phyloP scores from a whole-genome alignment of 23 tunicate species.

The Halocynthia aurantium region DNA sequence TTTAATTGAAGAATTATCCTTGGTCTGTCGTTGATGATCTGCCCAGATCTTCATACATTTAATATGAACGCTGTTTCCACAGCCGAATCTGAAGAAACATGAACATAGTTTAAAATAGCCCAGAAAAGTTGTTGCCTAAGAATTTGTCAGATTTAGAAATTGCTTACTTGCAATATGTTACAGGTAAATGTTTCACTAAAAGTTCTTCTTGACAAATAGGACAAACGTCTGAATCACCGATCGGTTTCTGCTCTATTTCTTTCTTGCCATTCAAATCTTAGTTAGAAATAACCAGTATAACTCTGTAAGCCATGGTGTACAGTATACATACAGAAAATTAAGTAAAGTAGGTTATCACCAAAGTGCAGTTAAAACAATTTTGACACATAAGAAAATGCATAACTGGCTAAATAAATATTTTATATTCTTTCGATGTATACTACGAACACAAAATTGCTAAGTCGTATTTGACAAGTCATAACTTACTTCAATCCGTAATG shows the following conservation, averaged over 20 bases:
- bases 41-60: slow-evolving; percentile 97
- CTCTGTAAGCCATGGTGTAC: too few species aligned
- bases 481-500: too few species aligned
- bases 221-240: slow-evolving; percentile 65
- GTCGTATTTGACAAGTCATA: too few species aligned
- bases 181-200: slow-evolving; percentile 46
- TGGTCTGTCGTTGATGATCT: slow-evolving; percentile 75
- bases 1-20: slow-evolving; percentile 20
- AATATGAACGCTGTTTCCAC: slow-evolving; percentile 93
- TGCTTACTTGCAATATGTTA: slow-evolving; percentile 67
- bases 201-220: slow-evolving; percentile 88
- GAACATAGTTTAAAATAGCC: neutral
- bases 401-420: too few species aligned
- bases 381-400: too few species aligned
- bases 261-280: slow-evolving; percentile 1
- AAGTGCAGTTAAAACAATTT: too few species aligned
- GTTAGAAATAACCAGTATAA: neutral
- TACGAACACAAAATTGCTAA: too few species aligned
- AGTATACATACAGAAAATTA: too few species aligned
- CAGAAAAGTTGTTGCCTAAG: neutral
- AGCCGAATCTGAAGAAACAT: slow-evolving; percentile 54
- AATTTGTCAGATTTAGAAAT: neutral
- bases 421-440: too few species aligned
- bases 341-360: too few species aligned
- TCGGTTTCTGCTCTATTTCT: slow-evolving; percentile 30